Conservation (phyloP, 2,797 vertebrate genomes). For the Lateolabrax maculatus region DNA sequence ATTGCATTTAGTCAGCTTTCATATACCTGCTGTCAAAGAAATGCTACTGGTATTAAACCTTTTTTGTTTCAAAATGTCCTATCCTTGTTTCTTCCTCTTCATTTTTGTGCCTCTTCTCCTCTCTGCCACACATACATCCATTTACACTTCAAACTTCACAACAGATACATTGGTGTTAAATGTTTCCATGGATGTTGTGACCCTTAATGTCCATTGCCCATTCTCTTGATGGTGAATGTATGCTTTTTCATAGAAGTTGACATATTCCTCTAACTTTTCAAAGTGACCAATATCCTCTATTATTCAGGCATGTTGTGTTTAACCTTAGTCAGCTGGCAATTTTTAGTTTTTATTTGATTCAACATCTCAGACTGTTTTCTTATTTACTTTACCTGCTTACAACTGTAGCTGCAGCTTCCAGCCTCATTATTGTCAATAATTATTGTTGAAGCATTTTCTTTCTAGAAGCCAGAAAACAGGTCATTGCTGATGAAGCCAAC, state of each 20-base stretch:
- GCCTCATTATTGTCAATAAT: too few species aligned
- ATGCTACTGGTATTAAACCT: background rate
- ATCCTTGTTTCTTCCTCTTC: background rate
- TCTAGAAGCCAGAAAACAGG: too few species aligned
- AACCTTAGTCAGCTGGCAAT: background rate
- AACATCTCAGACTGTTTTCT: background rate
- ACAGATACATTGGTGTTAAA: background rate
- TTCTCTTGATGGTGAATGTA: background rate
- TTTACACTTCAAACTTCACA: background rate
- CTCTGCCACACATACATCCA: background rate
- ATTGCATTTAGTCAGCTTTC: conserved; percentile 37
- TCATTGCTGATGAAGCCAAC: too few species aligned
- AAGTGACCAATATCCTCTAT: conserved; percentile 4
- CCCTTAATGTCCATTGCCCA: background rate
- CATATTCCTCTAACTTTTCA: background rate
- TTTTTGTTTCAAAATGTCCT: conserved; percentile 14
- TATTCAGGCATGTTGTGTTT: conserved; percentile 4
- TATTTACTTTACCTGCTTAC: background rate
- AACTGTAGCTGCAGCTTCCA: background rate
- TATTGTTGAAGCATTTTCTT: background rate
- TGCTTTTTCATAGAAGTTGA: background rate
- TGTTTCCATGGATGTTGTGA: background rate
- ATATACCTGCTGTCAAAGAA: conserved; percentile 31
- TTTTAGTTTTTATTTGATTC: background rate
- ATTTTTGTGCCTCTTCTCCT: background rate